Evolutionary conservation across 1,140 invertebrate species (phyloP), one percentile per base, ranked within the genome.

Genomic region (Anadara kagoshimensis): DNA sequence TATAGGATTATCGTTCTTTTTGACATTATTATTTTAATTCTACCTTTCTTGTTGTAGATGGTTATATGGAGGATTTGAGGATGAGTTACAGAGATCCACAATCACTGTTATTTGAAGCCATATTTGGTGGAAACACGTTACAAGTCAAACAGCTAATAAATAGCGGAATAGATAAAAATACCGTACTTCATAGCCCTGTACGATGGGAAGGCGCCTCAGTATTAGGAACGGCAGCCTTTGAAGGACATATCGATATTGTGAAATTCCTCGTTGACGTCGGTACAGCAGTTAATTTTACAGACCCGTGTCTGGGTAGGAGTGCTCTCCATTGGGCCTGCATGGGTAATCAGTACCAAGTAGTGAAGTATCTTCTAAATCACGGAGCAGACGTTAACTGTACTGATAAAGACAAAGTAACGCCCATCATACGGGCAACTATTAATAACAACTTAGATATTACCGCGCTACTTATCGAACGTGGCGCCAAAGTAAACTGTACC

Each of bases 321-420:
- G 73, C 83, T 1, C 78, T 85, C 1, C 83, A 85, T 68, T 85
- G 83, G 83, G 80, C 83, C 11, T 76, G 80, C 56, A 76, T 82
- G 51, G 80, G 83, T 1, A 59, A 62, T 4, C 67, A 70, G 24
- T 66, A 67, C 8, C 58, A 70, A 3, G 66, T 78, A n/a, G 77
- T 57, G 12, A 51, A 72, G 20, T 70, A 75, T n/a, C 69, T 85
- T 10, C 41, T 82, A 41, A 26, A 62, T 36, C 51, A 63, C 11
- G 72, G 74, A 41, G 76, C 76, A 8, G 72, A 80, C 54, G 77
- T 85, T 16, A 86, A 86, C 53, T 73, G 65, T 51, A 45, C 67
- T 1, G 85, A 86, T 24, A 76, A 82, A 20, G 83, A 85, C 63
- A 79, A 79, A 47, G 76, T 84, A 22, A 83, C 85, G 12, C 83